Conservation (phyloP, 2,113 vertebrate genomes). For the Paramisgurnus dabryanus region DNA sequence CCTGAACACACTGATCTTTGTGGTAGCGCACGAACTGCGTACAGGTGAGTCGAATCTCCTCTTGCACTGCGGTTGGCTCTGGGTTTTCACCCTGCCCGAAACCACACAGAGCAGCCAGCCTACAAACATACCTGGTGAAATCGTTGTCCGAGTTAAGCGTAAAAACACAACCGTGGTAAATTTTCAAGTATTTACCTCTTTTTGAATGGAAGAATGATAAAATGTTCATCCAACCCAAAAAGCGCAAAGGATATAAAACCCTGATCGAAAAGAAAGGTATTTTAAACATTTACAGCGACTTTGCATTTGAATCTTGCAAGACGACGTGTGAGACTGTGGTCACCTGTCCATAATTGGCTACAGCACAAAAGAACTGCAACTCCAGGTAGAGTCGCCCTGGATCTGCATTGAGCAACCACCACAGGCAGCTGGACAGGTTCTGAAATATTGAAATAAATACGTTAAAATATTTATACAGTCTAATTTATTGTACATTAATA, state of each 20-base stretch:
- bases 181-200: constrained; percentile 78
- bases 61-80: constrained; percentile 74
- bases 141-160: too few species aligned
- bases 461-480: too few species aligned
- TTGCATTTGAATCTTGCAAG: background rate
- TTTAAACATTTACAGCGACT: background rate
- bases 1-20: constrained; percentile 89
- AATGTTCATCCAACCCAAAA: constrained; percentile 94
- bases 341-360: constrained; percentile 98
- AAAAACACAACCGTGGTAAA: constrained; percentile 2
- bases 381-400: constrained; percentile 94
- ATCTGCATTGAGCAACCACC: constrained; percentile 94
- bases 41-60: constrained; percentile 94
- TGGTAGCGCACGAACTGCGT: constrained; percentile 95
- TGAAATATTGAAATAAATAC: constrained; percentile 52
- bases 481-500: too few species aligned
- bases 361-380: constrained; percentile 95
- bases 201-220: constrained; percentile 94
- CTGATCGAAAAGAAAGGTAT: constrained; percentile 63
- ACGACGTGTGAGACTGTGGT: background rate
- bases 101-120: constrained; percentile 85
- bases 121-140: constrained; percentile 55
- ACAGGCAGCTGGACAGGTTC: constrained; percentile 97
- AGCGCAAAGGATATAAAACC: constrained; percentile 95
- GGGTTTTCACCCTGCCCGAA: constrained; percentile 66